Percentiles rank a stretch among this genome's conserved stretches.
These are phyloP conservation scores for Cyclina sinensis DNA, from an alignment of 1,140 invertebrate species.

Conservation along the genomic window DNA sequence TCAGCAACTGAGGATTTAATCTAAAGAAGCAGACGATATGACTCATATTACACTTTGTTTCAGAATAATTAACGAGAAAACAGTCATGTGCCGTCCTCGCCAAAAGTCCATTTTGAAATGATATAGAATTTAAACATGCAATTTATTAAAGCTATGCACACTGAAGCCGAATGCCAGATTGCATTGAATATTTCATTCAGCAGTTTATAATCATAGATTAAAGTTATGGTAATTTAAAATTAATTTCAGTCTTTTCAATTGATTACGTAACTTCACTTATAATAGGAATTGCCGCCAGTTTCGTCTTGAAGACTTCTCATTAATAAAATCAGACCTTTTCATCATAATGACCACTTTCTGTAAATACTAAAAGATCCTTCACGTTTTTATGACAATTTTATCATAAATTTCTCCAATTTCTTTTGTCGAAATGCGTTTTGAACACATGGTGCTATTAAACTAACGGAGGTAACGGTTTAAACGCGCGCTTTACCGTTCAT, in stretches of 20 bases:
- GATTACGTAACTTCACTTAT: background rate
- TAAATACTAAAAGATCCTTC: constrained; percentile 22
- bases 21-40: constrained; percentile 40
- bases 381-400: constrained; percentile 52
- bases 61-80: constrained; percentile 26
- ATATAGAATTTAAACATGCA: constrained; percentile 32
- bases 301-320: background rate
- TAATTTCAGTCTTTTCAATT: background rate
- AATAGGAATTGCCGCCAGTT: background rate
- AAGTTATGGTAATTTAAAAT: constrained; percentile 1
- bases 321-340: constrained; percentile 6
- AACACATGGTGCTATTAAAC: background rate
- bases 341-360: constrained; percentile 2
- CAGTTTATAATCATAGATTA: constrained; percentile 6
- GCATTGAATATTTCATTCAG: constrained; percentile 13
- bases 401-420: constrained; percentile 27
- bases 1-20: constrained; percentile 43
- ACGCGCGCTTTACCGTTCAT: constrained; percentile 50
- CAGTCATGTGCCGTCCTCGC: constrained; percentile 4
- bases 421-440: constrained; percentile 6
- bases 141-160: constrained; percentile 10
- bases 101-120: background rate
- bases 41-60: constrained; percentile 58
- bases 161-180: constrained; percentile 9
- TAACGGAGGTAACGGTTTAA: constrained; percentile 54